These are phyloP conservation scores for Microctonus aethiopoides DNA, from an alignment of 2,888 invertebrate species.

Conservation along the genomic window DNA sequence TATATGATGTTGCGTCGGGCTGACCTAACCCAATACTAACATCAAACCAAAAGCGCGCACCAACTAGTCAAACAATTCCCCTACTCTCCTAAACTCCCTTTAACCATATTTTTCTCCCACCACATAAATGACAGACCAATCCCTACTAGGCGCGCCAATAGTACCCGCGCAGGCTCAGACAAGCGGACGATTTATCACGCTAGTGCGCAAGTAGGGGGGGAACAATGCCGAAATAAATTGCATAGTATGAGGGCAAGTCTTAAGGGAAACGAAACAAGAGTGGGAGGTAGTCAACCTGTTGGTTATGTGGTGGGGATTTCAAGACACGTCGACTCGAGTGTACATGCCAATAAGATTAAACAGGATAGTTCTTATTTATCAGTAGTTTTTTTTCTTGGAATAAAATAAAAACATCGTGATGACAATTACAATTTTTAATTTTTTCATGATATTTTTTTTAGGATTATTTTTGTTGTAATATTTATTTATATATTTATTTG, in stretches of 20 bases:
- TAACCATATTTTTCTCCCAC: slow-evolving; percentile 46
- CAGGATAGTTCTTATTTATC: no score
- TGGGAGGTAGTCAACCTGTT: slow-evolving; percentile 31
- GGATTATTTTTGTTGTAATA: no score
- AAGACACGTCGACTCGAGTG: no score
- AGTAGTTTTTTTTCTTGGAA: no score
- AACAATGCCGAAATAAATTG: background rate
- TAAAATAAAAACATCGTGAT: no score
- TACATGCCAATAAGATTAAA: no score
- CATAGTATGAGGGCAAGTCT: background rate
- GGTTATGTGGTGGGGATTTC: slow-evolving; percentile 11
- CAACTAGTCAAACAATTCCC: slow-evolving; percentile 61
- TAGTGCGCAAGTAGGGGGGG: slow-evolving; percentile 50
- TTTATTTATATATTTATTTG: no score
- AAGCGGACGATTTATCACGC: slow-evolving; percentile 59
- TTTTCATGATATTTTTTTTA: no score
- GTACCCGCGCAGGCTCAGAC: slow-evolving; percentile 49
- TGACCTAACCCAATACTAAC: slow-evolving; percentile 76
- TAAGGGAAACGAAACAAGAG: slow-evolving; percentile 22
- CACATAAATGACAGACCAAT: slow-evolving; percentile 49
- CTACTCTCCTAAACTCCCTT: slow-evolving; percentile 44
- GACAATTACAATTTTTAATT: no score
- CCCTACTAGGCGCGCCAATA: slow-evolving; percentile 9
- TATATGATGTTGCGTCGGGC: slow-evolving; percentile 57
- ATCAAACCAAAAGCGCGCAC: slow-evolving; percentile 65